Conservation (phyloP, 2,888 invertebrate genomes). For the Tenthredo distinguenda region DNA sequence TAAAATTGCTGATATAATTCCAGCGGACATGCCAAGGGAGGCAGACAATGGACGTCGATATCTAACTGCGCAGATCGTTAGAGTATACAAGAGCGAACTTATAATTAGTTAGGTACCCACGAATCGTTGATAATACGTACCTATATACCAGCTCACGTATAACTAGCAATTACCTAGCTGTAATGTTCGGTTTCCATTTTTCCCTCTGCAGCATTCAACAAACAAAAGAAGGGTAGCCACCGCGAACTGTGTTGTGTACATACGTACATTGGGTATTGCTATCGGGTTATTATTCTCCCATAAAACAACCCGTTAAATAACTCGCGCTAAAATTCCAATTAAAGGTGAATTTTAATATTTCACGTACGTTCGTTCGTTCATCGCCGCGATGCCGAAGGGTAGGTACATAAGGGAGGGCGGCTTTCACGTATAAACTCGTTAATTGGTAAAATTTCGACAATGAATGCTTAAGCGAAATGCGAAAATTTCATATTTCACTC, state of each 20-base stretch:
- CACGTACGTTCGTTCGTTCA: background rate
- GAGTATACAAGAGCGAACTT: slow-evolving; percentile 16
- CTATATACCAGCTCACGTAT: background rate
- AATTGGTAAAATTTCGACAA: slow-evolving; percentile 28
- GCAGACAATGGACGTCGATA: slow-evolving; percentile 37
- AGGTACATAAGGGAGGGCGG: background rate
- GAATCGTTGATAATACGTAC: background rate
- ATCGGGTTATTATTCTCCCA: background rate
- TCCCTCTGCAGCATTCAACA: slow-evolving; percentile 8
- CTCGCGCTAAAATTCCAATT: slow-evolving; percentile 37
- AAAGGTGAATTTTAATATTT: slow-evolving; percentile 43
- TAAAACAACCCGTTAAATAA: slow-evolving; percentile 25
- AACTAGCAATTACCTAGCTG: slow-evolving; percentile 12
- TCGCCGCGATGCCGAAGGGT: background rate
- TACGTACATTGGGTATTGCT: slow-evolving; percentile 26
- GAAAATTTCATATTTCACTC: background rate
- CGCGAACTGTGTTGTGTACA: slow-evolving; percentile 8
- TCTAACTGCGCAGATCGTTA: slow-evolving; percentile 10
- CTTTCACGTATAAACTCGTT: background rate
- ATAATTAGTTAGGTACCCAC: slow-evolving; percentile 20
- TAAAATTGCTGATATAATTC: slow-evolving; percentile 1
- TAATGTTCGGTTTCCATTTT: slow-evolving; percentile 1
- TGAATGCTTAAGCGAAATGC: background rate
- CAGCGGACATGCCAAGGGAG: background rate
- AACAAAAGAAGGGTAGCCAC: slow-evolving; percentile 16